Evolutionary conservation across 1,140 invertebrate genomes (phyloP), one percentile per base, ranked within the genome.

Genomic region (Coptotermes formosanus): DNA sequence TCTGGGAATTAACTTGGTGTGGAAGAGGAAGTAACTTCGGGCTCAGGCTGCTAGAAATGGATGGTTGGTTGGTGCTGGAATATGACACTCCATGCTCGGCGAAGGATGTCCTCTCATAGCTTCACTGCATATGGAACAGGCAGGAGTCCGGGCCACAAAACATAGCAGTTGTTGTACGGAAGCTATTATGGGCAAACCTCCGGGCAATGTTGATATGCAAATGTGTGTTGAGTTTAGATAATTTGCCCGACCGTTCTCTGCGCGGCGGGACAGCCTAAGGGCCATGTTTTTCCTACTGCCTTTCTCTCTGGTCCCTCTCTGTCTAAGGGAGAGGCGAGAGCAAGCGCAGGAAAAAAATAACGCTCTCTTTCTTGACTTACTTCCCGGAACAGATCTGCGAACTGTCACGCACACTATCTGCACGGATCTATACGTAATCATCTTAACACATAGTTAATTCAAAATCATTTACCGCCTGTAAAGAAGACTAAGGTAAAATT

Each of bases 141-240:
- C 59, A n/a, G 59, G 21, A 19, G 21, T 8, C 21, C 0, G 59
- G 59, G 7, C 59, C 59, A 75, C 64, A 75, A 75, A 75, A 75
- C 64, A 75, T 75, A 21, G 52, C 52, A 55, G 52, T 55, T 55
- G 64, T 75, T 75, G 64, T n/a, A 64, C 59, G 59, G 21, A 64
- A 64, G 16, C 59, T 64, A 64, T 64, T 64, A 30, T 75, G 64
- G 64, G 25, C 64, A 75, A 75, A 75, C 25, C 64, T 75, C 64
- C 64, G 64, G 64, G 64, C 64, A 75, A 75, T 75, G 64, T 30
- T 75, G 64, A 75, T 75, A 75, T 75, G 64, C 64, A 75, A 75
- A 75, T 75, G 64, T 75, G 14, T 75, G 64, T 75, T 75, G 64
- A 75, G 64, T 75, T n/a, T 75, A 75, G 64, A 75, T 75, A 75